phyloP scores from a whole-genome alignment of 2,113 vertebrate species.

The Brienomyrus brachyistius region DNA sequence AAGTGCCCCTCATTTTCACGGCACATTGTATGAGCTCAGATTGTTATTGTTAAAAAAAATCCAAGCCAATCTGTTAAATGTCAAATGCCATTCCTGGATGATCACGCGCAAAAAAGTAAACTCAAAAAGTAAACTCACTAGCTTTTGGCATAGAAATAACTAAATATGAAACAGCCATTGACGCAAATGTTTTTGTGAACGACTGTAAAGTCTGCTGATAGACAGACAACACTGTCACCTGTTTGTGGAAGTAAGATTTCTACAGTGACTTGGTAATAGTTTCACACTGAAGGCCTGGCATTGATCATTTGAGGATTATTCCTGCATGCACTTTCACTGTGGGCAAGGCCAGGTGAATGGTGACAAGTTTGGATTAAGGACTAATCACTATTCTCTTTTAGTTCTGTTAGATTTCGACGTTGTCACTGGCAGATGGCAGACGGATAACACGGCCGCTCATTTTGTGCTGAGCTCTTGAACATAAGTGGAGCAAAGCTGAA shows the following conservation, averaged over 20 bases:
- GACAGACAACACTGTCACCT: neutral
- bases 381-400: constrained; percentile 51
- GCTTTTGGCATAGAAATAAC: neutral
- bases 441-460: constrained; percentile 50
- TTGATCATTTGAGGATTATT: neutral
- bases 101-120: neutral
- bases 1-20: neutral
- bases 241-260: neutral
- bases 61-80: neutral
- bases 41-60: neutral
- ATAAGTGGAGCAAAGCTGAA: constrained; percentile 84
- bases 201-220: neutral
- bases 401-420: constrained; percentile 34
- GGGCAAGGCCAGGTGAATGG: constrained; percentile 28
- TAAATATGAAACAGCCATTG: neutral
- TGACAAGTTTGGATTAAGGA: constrained; percentile 13
- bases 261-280: neutral
- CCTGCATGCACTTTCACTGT: neutral
- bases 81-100: neutral
- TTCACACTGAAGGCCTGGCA: neutral
- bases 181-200: neutral
- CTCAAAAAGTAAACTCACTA: neutral
- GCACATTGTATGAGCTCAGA: neutral
- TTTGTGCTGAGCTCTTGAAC: constrained; percentile 86
- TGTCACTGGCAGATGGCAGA: constrained; percentile 45